Base-by-base conservation (phyloP, 2,888 invertebrate genomes). In the Drosophila atripex region DNA sequence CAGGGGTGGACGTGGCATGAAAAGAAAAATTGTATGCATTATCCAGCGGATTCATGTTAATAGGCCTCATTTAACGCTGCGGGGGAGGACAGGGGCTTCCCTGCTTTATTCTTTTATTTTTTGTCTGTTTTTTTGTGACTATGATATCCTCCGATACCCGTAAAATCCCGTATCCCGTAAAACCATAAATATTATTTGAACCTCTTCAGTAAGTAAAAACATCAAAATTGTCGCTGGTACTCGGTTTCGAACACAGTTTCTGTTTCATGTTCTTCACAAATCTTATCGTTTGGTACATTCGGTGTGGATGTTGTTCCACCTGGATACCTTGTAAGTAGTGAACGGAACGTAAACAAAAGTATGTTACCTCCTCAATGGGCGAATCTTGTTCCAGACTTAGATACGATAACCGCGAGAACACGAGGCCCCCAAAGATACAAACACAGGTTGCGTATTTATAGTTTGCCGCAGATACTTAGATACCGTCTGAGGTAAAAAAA, bases 321-420 rank as follows among this genome's bases (percentile, higher is more conserved):
- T 45, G 61, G 39, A 30, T 47, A 57, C 64, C 64, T 51, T 66
- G 73, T 72, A 66, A 61, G 47, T 60, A 56, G 41, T 53, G 47
- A 43, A 65, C 50, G 47, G 65, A 56, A 47, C 66, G 66, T 72
- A 71, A 71, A 68, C 72, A 68, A 57, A 35, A 18, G 63, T 3
- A 41, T 83, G 77, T 86, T 64, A 56, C 59, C 76, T 68, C 59
- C 86, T 83, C 84, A 86, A 83, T 83, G 82, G 86, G 84, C 78
- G 71, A 83, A 86, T 83, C 82, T 86, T 83, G 82, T 83, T 73
- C 63, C 53, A 41, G 46, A 23, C 66, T 16, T 23, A 60, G 84
- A 83, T 82, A 86, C 65, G 84, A 86, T 82, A 82, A 86, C 76
- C 64, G 59, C 21, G 54, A 61, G 64, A 77, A 79, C 84, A 80